Evolutionary conservation across 2,113 vertebrate genomes (phyloP).

Genomic region (Heterocephalus glaber): DNA sequence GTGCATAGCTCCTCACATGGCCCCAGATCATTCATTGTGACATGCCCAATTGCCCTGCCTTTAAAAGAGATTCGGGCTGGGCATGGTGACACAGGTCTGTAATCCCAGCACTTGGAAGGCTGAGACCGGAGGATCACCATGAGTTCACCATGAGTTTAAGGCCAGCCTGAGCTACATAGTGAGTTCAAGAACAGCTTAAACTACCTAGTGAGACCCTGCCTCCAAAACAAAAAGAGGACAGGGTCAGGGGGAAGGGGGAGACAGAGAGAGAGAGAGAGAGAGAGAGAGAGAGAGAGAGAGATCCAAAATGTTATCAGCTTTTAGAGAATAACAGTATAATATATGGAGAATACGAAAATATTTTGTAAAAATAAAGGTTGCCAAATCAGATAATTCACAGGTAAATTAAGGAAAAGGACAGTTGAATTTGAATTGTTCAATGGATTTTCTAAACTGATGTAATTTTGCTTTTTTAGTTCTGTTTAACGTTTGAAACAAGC

Average conservation of each 20-base stretch:
- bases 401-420: conserved; percentile 30
- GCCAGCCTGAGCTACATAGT: neutral
- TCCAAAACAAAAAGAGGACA: neutral
- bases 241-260: no score
- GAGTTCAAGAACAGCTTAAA: neutral
- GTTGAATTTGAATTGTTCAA: neutral
- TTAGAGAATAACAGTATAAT: neutral
- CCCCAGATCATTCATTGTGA: no score
- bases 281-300: neutral
- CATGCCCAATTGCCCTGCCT: neutral
- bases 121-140: neutral
- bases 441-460: conserved; percentile 23
- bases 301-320: neutral
- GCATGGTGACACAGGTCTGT: neutral
- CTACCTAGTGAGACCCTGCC: neutral
- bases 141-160: neutral
- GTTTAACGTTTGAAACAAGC: neutral
- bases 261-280: neutral
- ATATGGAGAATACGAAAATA: neutral
- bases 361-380: conserved; percentile 2
- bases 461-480: conserved; percentile 7
- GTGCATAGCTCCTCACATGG: neutral
- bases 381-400: neutral
- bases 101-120: neutral
- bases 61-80: neutral